A percentile compares a stretch with the other conserved stretches of the same genome.
These are phyloP conservation scores for Mastomys coucha DNA, from an alignment of 2,113 vertebrate genomes.

Conservation along the genomic window DNA sequence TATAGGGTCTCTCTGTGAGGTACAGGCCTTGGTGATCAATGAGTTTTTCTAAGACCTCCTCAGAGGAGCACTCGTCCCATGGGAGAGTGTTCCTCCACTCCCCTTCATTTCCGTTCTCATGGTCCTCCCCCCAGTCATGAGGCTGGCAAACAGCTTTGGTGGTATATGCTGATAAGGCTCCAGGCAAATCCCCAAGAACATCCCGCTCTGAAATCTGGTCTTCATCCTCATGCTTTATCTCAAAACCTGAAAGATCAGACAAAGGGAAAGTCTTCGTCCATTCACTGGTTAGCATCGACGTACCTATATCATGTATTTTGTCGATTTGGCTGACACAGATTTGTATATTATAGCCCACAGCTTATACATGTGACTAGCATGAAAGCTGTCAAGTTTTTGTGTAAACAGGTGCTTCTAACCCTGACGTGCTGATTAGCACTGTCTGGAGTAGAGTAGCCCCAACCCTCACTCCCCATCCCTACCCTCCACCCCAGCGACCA, in stretches of 20 bases:
- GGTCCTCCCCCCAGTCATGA: slow-evolving; percentile 23
- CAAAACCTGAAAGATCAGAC: slow-evolving; percentile 68
- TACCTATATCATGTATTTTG: background rate
- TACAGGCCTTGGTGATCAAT: slow-evolving; percentile 80
- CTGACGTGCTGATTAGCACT: background rate
- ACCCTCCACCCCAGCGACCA: background rate
- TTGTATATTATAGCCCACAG: background rate
- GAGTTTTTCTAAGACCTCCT: slow-evolving; percentile 79
- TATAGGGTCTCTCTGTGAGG: slow-evolving; percentile 73
- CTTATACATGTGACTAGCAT: slow-evolving; percentile 17
- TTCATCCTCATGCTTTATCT: slow-evolving; percentile 62
- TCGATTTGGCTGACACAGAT: slow-evolving; percentile 19
- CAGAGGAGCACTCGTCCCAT: slow-evolving; percentile 75
- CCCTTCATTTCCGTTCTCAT: slow-evolving; percentile 63
- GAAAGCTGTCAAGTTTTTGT: background rate
- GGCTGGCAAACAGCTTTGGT: background rate
- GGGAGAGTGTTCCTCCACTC: background rate
- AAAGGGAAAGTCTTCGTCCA: background rate
- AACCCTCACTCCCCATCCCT: too few relatives aligned
- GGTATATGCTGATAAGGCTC: slow-evolving; percentile 40
- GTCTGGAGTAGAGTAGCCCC: background rate
- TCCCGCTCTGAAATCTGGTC: slow-evolving; percentile 71
- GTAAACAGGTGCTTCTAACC: background rate
- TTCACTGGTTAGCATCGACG: background rate
- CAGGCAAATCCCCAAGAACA: slow-evolving; percentile 62